These are phyloP conservation scores for Sinonovacula constricta DNA, from an alignment of 1,140 invertebrate genomes.

Conservation along the genomic window DNA sequence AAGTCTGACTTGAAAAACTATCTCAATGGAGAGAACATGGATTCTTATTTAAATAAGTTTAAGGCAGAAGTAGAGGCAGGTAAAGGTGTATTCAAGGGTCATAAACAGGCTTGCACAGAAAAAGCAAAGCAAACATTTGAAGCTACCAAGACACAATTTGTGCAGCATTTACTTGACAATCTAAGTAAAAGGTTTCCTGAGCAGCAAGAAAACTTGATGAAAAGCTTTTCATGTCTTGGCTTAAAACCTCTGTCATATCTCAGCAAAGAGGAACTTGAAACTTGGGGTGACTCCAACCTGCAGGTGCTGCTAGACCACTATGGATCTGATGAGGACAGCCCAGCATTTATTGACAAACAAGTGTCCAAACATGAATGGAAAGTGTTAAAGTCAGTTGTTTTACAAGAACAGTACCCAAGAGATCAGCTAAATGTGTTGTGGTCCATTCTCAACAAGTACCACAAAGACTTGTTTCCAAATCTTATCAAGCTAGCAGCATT, in stretches of 20 bases:
- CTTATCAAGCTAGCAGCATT: constrained; percentile 21
- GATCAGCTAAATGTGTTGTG: constrained; percentile 31
- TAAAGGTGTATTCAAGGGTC: neutral
- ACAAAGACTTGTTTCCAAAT: constrained; percentile 5
- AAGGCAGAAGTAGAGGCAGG: neutral
- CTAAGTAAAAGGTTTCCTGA: neutral
- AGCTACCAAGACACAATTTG: neutral
- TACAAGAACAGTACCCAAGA: constrained; percentile 27
- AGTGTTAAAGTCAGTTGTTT: constrained; percentile 29
- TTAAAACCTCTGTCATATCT: constrained; percentile 17
- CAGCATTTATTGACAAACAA: constrained; percentile 8
- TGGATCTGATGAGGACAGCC: neutral
- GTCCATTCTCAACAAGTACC: constrained; percentile 14
- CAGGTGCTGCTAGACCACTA: neutral
- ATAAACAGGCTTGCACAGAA: neutral
- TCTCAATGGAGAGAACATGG: neutral
- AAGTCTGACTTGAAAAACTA: neutral
- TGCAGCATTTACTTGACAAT: neutral
- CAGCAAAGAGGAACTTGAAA: constrained; percentile 12
- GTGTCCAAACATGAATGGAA: constrained; percentile 27
- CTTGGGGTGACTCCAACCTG: neutral
- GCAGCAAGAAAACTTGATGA: neutral
- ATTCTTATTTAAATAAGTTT: neutral
- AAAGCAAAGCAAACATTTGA: neutral
- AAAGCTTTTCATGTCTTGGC: constrained; percentile 4